A percentile compares a stretch with the other conserved stretches of the same genome.
phyloP scores from a whole-genome alignment of 2,888 invertebrate species.

The Caradrina kadenii region DNA sequence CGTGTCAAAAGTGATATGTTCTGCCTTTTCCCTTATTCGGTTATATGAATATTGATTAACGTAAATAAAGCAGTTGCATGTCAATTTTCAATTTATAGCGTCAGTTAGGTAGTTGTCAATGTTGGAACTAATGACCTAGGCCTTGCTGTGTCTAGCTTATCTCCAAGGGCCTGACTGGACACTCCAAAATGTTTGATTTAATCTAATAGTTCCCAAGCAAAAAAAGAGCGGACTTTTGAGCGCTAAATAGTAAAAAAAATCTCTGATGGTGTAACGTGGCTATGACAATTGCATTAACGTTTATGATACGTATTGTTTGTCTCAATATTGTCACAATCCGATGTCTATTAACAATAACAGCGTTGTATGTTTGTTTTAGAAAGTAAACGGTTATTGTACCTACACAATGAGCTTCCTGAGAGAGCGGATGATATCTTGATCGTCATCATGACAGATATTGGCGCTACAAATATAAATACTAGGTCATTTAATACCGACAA shows the following conservation, averaged over 20 bases:
- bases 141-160: not conserved
- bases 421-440: slow-evolving; percentile 38
- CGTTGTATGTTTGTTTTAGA: slow-evolving; percentile 33
- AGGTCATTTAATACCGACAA: not conserved
- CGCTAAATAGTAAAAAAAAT: not conserved
- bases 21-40: slow-evolving; percentile 20
- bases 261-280: too few relatives aligned
- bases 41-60: slow-evolving; percentile 32
- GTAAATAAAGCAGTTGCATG: slow-evolving; percentile 14
- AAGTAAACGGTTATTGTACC: slow-evolving; percentile 34
- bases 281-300: not conserved
- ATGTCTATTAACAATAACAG: slow-evolving; percentile 23
- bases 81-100: slow-evolving; percentile 14
- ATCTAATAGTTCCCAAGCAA: too few relatives aligned
- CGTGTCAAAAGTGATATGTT: slow-evolving; percentile 17
- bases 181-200: too few relatives aligned
- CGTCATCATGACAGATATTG: slow-evolving; percentile 34
- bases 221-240: not conserved
- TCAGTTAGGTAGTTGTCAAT: not conserved
- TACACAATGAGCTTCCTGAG: slow-evolving; percentile 38
- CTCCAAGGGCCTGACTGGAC: not conserved
- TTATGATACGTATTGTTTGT: not conserved
- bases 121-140: slow-evolving; percentile 1
- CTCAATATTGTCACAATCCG: slow-evolving; percentile 23
- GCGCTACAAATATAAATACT: slow-evolving; percentile 24